Percentiles rank a stretch among this genome's conserved stretches.
Conservation (phyloP, 2,113 vertebrate species). For the Brachypodius melanocephalos region DNA sequence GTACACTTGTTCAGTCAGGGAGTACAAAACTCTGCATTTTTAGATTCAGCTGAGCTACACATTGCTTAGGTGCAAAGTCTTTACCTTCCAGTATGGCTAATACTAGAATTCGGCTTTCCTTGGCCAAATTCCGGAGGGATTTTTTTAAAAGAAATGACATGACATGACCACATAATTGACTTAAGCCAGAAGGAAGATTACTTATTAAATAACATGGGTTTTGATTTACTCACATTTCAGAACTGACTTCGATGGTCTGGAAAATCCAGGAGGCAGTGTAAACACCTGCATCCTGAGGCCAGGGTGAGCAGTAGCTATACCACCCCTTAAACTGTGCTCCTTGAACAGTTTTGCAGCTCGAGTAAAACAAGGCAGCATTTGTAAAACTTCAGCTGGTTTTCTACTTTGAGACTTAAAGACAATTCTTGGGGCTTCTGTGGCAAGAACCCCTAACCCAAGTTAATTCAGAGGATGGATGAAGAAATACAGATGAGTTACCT, state of each 20-base stretch:
- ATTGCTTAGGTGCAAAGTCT: background rate
- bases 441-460: background rate
- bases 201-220: background rate
- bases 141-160: background rate
- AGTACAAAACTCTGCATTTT: background rate
- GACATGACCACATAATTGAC: background rate
- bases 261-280: background rate
- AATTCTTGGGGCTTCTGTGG: background rate
- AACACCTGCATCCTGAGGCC: background rate
- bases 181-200: background rate
- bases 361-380: background rate
- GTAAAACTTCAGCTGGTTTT: background rate
- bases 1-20: background rate
- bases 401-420: background rate
- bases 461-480: background rate
- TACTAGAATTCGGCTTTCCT: background rate
- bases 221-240: background rate
- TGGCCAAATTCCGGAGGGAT: background rate
- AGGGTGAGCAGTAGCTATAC: background rate
- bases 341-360: background rate
- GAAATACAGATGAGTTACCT: background rate
- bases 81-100: background rate
- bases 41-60: background rate
- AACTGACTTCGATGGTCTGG: background rate
- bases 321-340: background rate